Evolutionary conservation across 2,888 invertebrate genomes (phyloP).

Genomic region (Cremastinae sp.): DNA sequence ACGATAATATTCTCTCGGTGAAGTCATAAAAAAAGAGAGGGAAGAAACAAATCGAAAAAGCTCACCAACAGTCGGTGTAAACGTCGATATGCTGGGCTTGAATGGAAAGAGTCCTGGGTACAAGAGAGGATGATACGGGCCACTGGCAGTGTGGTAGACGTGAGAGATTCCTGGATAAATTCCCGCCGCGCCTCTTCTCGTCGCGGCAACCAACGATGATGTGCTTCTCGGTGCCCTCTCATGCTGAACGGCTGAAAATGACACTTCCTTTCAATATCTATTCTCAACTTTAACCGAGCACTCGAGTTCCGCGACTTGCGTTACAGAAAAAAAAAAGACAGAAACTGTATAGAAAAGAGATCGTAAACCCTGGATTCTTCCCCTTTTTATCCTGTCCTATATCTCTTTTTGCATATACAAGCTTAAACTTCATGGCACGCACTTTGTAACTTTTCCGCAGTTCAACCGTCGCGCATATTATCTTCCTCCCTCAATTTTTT

Average conservation of each 20-base stretch:
- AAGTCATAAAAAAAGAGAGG: too few relatives aligned
- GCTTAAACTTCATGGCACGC: too few relatives aligned
- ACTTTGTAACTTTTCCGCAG: too few relatives aligned
- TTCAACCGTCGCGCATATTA: too few relatives aligned
- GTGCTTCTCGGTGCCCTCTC: slow-evolving; percentile 90
- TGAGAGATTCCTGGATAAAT: slow-evolving; percentile 78
- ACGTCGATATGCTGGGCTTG: slow-evolving; percentile 75
- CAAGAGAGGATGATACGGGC: slow-evolving; percentile 78
- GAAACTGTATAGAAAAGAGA: too few relatives aligned
- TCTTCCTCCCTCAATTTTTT: too few relatives aligned
- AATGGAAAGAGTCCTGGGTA: slow-evolving; percentile 77
- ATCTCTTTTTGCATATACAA: too few relatives aligned
- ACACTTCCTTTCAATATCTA: slow-evolving; percentile 66
- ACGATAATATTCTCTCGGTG: too few relatives aligned
- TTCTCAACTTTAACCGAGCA: slow-evolving; percentile 47
- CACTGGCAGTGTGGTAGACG: slow-evolving; percentile 74
- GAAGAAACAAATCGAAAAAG: neutral
- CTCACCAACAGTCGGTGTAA: slow-evolving; percentile 74
- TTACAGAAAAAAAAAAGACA: neutral
- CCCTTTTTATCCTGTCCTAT: slow-evolving; percentile 17
- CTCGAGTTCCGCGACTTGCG: slow-evolving; percentile 27
- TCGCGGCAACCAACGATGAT: slow-evolving; percentile 77
- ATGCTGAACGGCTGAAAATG: slow-evolving; percentile 91
- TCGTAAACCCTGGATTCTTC: neutral
- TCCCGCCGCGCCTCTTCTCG: slow-evolving; percentile 79